Evolutionary conservation across 1,140 invertebrate genomes (phyloP).

Genomic region (Drosophila subobscura): DNA sequence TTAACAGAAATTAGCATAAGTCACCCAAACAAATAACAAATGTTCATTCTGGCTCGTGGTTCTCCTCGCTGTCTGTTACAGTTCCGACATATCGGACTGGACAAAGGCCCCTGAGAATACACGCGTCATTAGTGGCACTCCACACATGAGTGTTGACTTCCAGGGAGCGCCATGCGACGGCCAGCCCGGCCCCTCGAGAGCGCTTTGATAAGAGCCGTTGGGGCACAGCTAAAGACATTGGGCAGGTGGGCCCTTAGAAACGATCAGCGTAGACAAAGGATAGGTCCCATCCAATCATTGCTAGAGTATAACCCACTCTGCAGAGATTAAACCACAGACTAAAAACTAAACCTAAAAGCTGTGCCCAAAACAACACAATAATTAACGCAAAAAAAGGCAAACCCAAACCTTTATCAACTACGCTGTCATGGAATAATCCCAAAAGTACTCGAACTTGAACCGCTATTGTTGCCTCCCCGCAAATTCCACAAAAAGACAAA

Average conservation of each 20-base stretch:
- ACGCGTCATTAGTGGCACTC: constrained; percentile 35
- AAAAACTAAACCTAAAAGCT: constrained; percentile 8
- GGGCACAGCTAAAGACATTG: not conserved
- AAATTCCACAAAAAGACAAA: not conserved
- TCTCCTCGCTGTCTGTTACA: constrained; percentile 5
- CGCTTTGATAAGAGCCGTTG: constrained; percentile 3
- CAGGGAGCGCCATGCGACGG: constrained; percentile 13
- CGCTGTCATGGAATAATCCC: constrained; percentile 45
- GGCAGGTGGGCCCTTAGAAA: too few species aligned
- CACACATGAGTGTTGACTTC: constrained; percentile 26
- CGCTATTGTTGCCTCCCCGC: not conserved
- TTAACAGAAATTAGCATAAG: constrained; percentile 59
- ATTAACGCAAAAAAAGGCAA: not conserved
- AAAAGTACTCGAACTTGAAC: constrained; percentile 9
- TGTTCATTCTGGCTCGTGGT: constrained; percentile 20
- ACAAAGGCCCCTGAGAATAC: constrained; percentile 19
- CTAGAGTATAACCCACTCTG: constrained; percentile 4
- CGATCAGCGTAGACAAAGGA: not conserved
- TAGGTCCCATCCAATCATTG: too few species aligned
- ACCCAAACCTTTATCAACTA: constrained; percentile 25
- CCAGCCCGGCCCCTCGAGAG: not conserved
- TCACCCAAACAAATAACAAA: constrained; percentile 43
- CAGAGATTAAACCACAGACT: constrained; percentile 1
- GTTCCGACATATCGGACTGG: constrained; percentile 34
- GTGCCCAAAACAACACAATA: constrained; percentile 12